Base-by-base conservation (phyloP, 1,140 invertebrate species). In the Colletes gigas region DNA sequence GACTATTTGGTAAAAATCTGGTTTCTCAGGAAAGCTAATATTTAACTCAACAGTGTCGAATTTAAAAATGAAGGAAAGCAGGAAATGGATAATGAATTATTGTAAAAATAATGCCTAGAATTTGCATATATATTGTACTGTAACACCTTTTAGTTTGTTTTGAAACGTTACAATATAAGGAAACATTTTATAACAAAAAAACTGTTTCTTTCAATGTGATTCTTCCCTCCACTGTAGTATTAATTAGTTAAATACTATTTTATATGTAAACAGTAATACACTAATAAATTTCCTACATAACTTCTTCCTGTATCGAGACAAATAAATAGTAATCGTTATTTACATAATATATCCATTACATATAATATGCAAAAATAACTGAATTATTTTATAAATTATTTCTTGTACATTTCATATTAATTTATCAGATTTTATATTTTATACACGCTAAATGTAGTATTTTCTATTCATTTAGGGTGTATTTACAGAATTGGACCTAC, bases 141-240 rank as follows among this genome's bases (percentile, higher is more conserved):
- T 92, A 93, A 92, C 84, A 89, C 86, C 87, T 85, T 88, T 92
- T 88, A 91, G 86, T 92, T 92, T 92, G 90, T 93, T 92, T 92
- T 91, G 87, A 90, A 92, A 92, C 86, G 90, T 92, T 92, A 93
- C 83, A 92, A 92, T 93, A 93, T 92, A 93, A 93, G 90, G 86
- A 92, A 92, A 92, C 91, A 92, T 92, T 93, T 93, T 93, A 92
- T 92, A 93, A 92, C 88, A 90, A 90, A 89, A 89, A 68, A 55
- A 44, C 54, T 78, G 15, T 78, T 66, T 4, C 71, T 63, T 30
- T 30, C 17, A 77, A 47, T 68, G 17, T 57, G 17, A 73, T 47
- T 54, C 80, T 78, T 65, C 67, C 75, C 69, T 62, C n/a, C 17
- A 44, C 19, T 70, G 3, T 62, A 68, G 44, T 10, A 41, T 39